Evolutionary conservation across 2,888 invertebrate species (phyloP).

Genomic region (Trissoscelio sp.): DNA sequence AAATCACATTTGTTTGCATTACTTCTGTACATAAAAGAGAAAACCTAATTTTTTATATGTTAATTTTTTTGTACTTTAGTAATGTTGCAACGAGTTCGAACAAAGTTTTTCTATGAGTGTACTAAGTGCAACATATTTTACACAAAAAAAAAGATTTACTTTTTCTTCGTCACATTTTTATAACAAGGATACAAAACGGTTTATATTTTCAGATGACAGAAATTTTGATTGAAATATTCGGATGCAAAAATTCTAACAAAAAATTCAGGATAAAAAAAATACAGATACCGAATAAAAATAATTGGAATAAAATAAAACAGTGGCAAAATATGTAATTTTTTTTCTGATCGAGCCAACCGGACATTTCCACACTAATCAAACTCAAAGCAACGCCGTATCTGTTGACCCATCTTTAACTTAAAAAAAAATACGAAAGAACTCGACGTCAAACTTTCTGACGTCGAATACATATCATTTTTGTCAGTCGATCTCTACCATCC

Average conservation of each 20-base stretch:
- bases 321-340: background rate
- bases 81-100: background rate
- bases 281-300: too few relatives aligned
- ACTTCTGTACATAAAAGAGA: background rate
- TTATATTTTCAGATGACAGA: too few relatives aligned
- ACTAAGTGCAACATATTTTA: too few relatives aligned
- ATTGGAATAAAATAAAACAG: too few relatives aligned
- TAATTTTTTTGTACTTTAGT: too few relatives aligned
- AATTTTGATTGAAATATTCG: too few relatives aligned
- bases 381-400: conserved; percentile 33
- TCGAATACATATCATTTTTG: conserved; percentile 62
- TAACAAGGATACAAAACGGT: too few relatives aligned
- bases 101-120: background rate
- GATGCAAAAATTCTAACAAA: too few relatives aligned
- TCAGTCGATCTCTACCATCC: conserved; percentile 47
- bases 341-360: conserved; percentile 19
- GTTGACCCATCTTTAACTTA: conserved; percentile 29
- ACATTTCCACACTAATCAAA: conserved; percentile 33
- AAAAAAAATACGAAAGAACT: conserved; percentile 43
- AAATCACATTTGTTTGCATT: background rate
- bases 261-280: too few relatives aligned
- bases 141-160: too few relatives aligned
- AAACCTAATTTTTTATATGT: background rate
- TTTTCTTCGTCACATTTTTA: too few relatives aligned
- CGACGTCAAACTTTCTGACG: conserved; percentile 62